A percentile compares a stretch with the other conserved stretches of the same genome.
Evolutionary conservation across 2,888 invertebrate species (phyloP).

Genomic region (Portevinia maculata): DNA sequence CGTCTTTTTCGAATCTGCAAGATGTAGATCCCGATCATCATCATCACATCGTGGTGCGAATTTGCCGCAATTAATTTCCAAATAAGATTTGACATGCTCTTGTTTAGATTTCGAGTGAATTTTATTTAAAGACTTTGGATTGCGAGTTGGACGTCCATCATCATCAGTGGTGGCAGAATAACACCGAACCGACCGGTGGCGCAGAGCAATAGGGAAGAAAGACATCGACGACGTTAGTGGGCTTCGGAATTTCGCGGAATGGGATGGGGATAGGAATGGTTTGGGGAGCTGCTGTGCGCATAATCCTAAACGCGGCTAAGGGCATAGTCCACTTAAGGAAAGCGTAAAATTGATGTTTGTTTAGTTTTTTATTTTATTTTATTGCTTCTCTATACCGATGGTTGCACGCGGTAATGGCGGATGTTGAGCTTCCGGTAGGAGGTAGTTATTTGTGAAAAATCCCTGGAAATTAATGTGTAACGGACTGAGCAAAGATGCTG

Average conservation of each 20-base stretch:
- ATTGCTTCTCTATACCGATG: constrained; percentile 20
- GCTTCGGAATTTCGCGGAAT: constrained; percentile 67
- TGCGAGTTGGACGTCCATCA: constrained; percentile 68
- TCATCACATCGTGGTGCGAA: constrained; percentile 72
- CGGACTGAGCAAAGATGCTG: constrained; percentile 59
- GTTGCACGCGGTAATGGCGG: constrained; percentile 58
- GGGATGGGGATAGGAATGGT: constrained; percentile 49
- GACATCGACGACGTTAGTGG: constrained; percentile 40
- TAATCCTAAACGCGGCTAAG: constrained; percentile 69
- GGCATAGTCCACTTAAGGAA: constrained; percentile 63
- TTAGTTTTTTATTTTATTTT: constrained; percentile 15
- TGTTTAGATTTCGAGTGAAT: constrained; percentile 72
- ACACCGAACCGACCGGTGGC: neutral
- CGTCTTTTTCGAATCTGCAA: constrained; percentile 16
- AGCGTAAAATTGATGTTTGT: constrained; percentile 36
- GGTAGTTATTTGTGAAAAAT: constrained; percentile 61
- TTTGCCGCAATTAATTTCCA: constrained; percentile 74
- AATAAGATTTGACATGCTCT: constrained; percentile 73
- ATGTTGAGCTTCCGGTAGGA: constrained; percentile 71
- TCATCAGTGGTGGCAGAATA: constrained; percentile 49
- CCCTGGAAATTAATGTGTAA: constrained; percentile 45
- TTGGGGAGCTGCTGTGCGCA: constrained; percentile 10
- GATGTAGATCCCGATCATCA: constrained; percentile 58
- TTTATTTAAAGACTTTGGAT: constrained; percentile 69
- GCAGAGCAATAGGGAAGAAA: constrained; percentile 25